Percentiles rank a stretch among this genome's conserved stretches.
Conservation (phyloP, 2,888 invertebrate species). For the Metallyticus violacea region DNA sequence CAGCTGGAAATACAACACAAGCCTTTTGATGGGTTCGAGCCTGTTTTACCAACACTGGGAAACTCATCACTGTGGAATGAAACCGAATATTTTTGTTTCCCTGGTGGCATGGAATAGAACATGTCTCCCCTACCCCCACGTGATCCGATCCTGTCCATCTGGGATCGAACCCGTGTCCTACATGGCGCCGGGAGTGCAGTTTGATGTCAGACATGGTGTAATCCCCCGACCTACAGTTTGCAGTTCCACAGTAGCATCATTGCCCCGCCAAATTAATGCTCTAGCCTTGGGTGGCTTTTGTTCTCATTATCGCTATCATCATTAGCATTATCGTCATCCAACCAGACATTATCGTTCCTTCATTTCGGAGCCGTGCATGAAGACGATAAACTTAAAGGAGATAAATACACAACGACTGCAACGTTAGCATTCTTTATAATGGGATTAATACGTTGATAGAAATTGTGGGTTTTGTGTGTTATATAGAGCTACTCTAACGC, state of each 20-base stretch:
- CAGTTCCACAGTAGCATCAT: not conserved
- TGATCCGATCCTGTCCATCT: not conserved
- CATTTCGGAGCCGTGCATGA: too few relatives aligned
- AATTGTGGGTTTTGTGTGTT: too few relatives aligned
- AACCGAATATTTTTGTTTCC: not conserved
- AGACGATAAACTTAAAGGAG: too few relatives aligned
- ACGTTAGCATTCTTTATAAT: too few relatives aligned
- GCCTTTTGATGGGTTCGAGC: too few relatives aligned
- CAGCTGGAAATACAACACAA: too few relatives aligned
- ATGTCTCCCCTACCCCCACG: not conserved
- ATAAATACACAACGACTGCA: too few relatives aligned
- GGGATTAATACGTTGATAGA: too few relatives aligned
- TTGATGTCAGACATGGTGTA: conserved; percentile 5
- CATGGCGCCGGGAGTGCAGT: conserved; percentile 2
- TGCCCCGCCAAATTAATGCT: not conserved
- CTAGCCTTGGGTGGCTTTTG: not conserved
- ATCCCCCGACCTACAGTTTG: not conserved
- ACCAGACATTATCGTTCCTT: too few relatives aligned
- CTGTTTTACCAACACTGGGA: not conserved
- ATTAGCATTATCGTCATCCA: too few relatives aligned
- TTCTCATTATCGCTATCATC: not conserved
- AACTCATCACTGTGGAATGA: not conserved
- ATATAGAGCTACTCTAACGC: too few relatives aligned
- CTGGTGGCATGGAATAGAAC: not conserved
- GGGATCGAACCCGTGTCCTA: not conserved